These are phyloP conservation scores for Galeopsomyia nigrocyanea DNA, from an alignment of 2,888 invertebrate genomes.

Conservation along the genomic window DNA sequence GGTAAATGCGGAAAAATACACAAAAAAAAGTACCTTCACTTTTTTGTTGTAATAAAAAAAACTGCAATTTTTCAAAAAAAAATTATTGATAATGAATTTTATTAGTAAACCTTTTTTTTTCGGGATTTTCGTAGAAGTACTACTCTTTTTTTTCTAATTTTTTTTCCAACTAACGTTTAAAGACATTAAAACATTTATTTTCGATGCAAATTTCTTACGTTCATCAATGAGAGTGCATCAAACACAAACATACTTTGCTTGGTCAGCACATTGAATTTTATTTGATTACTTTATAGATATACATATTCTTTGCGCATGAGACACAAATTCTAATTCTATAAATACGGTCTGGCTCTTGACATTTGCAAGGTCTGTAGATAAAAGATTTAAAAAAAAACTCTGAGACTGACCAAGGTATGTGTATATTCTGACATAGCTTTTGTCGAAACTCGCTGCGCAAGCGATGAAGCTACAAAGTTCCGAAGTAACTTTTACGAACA, in stretches of 20 bases:
- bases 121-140: conserved; percentile 21
- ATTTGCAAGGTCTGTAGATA: conserved; percentile 22
- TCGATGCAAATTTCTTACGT: conserved; percentile 1
- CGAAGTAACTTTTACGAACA: conserved; percentile 16
- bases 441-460: conserved; percentile 15
- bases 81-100: conserved; percentile 18
- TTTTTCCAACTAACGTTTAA: conserved; percentile 22
- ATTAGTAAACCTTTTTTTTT: conserved; percentile 35
- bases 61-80: conserved; percentile 41
- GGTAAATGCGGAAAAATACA: conserved; percentile 22
- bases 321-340: conserved; percentile 10
- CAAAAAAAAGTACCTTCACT: conserved; percentile 41
- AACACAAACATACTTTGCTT: background rate
- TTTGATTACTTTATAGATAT: too few species aligned
- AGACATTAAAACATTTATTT: conserved; percentile 11
- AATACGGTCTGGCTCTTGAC: conserved; percentile 25
- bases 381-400: conserved; percentile 16
- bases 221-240: background rate
- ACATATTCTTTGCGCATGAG: too few species aligned
- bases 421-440: conserved; percentile 4
- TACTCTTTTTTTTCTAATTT: conserved; percentile 14
- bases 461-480: conserved; percentile 3
- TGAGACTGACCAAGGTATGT: conserved; percentile 30
- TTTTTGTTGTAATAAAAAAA: conserved; percentile 44
- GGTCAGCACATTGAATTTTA: conserved; percentile 8